phyloP scores from a whole-genome alignment of 53 echinoderm and acorn worm genomes.

The Paracentrotus lividus region DNA sequence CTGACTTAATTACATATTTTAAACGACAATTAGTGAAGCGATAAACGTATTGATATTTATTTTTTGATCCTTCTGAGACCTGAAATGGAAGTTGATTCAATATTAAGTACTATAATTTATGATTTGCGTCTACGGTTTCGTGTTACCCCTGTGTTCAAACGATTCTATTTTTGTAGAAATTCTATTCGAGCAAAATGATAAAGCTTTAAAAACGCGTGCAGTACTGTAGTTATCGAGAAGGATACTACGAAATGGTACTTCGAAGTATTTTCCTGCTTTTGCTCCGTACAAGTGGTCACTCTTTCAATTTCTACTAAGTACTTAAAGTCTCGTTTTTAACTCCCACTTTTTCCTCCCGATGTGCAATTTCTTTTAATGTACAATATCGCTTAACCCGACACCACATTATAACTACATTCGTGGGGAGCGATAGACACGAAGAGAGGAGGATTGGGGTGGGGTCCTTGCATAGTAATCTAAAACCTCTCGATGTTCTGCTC shows the following conservation, averaged over 20 bases:
- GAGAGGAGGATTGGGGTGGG: neutral
- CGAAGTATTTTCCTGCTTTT: neutral
- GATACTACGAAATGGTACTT: neutral
- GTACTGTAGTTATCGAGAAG: neutral
- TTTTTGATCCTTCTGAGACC: too few species aligned
- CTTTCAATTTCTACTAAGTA: neutral
- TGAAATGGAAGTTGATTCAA: too few species aligned
- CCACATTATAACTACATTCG: neutral
- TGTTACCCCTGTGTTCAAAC: too few species aligned
- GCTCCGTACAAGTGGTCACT: neutral
- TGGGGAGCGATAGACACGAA: neutral
- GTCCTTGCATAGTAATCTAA: neutral
- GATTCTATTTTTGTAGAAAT: too few species aligned
- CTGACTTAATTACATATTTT: too few species aligned
- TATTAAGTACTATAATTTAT: too few species aligned
- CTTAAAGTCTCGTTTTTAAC: neutral
- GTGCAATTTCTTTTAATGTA: slow-evolving; percentile 16
- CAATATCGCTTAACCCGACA: neutral
- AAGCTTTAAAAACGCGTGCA: too few species aligned
- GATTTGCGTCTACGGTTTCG: too few species aligned
- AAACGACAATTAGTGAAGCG: too few species aligned
- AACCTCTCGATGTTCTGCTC: neutral
- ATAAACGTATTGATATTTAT: too few species aligned
- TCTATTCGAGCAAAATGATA: too few species aligned
- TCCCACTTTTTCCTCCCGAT: neutral